phyloP scores from a whole-genome alignment of 23 tunicate species.

The Trididemnum miniatum region DNA sequence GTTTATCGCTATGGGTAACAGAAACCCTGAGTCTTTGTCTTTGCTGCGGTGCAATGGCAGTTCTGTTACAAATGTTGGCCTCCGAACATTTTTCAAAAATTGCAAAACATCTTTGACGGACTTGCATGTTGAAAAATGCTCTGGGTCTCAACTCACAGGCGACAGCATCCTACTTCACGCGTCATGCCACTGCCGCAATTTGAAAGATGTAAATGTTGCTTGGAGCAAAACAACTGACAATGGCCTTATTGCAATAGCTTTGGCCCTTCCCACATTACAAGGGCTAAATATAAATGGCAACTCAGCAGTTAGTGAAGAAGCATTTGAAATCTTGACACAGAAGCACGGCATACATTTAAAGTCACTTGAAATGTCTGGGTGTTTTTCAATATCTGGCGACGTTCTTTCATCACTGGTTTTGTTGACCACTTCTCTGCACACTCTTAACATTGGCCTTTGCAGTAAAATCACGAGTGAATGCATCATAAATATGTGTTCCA shows the following conservation, averaged over 20 bases:
- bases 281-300: conserved; percentile 63
- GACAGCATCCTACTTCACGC: conserved; percentile 68
- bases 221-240: conserved; percentile 77
- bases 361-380: conserved; percentile 59
- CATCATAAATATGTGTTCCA: conserved; percentile 19
- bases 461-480: conserved; percentile 46
- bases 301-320: conserved; percentile 57
- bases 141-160: conserved; percentile 43
- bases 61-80: conserved; percentile 29
- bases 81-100: conserved; percentile 48
- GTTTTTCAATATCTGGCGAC: conserved; percentile 51
- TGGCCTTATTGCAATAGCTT: conserved; percentile 50
- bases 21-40: conserved; percentile 24
- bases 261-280: conserved; percentile 7
- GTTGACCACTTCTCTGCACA: not conserved
- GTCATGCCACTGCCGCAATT: conserved; percentile 52
- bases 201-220: conserved; percentile 32
- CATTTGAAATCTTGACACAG: conserved; percentile 36
- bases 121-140: conserved; percentile 45
- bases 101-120: conserved; percentile 38
- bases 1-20: conserved; percentile 38
- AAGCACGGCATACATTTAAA: conserved; percentile 20
- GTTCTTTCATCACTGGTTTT: conserved; percentile 23
- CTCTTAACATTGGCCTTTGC: conserved; percentile 65
- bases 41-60: conserved; percentile 39